Evolutionary conservation across 2,113 vertebrate species (phyloP).

Genomic region (Solea senegalensis): DNA sequence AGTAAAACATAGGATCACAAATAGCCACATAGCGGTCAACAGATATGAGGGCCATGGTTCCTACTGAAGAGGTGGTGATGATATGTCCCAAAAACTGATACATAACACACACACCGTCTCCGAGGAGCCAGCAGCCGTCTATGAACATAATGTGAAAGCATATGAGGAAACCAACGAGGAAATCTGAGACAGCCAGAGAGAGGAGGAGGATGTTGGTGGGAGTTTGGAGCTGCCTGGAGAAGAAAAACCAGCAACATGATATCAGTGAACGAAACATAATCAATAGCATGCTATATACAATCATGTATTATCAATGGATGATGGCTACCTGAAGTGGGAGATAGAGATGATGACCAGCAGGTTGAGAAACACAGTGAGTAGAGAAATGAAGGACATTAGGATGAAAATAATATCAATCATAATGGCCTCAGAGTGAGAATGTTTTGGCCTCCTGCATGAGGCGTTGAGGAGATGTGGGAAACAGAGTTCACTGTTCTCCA

Average conservation of each 20-base stretch:
- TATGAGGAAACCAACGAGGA: slow-evolving; percentile 24
- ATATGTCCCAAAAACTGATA: not conserved
- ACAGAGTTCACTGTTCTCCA: slow-evolving; percentile 28
- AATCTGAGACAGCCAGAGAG: slow-evolving; percentile 40
- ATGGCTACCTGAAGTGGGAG: slow-evolving; percentile 25
- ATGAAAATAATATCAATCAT: not conserved
- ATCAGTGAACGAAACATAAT: no score
- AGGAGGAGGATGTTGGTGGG: slow-evolving; percentile 70
- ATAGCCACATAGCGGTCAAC: slow-evolving; percentile 43
- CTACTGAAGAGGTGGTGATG: slow-evolving; percentile 11
- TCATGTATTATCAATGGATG: no score
- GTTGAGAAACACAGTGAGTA: slow-evolving; percentile 37
- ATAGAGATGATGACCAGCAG: slow-evolving; percentile 49
- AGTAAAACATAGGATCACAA: slow-evolving; percentile 42
- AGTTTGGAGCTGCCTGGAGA: slow-evolving; percentile 72
- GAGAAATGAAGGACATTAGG: slow-evolving; percentile 1
- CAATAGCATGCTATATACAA: no score
- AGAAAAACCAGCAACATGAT: not conserved
- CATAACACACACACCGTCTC: not conserved
- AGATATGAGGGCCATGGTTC: slow-evolving; percentile 46
- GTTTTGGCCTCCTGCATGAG: slow-evolving; percentile 21
- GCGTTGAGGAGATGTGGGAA: slow-evolving; percentile 37
- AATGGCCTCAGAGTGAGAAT: not conserved
- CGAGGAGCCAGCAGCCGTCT: slow-evolving; percentile 24
- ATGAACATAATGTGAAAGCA: not conserved